Base-by-base conservation (phyloP, 2,888 invertebrate species). In the Schrankia costaestrigalis region DNA sequence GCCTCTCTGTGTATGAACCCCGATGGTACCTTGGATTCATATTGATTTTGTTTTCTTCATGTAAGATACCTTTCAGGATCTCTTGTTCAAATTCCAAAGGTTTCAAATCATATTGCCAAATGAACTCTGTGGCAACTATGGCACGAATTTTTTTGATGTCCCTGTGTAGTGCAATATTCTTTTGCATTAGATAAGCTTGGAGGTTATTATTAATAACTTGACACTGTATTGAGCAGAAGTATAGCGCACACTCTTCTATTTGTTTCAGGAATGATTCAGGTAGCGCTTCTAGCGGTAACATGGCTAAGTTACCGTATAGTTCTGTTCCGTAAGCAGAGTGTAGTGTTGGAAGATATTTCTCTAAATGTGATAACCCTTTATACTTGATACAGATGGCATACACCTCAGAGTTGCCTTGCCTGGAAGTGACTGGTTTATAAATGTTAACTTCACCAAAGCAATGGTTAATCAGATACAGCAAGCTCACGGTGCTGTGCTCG, bases 371-470 rank as follows among this genome's bases (percentile, higher is more conserved):
- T 8, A 53, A 58, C 2, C 91, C 92, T 51, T 86, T 87, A 63
- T 90, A 94, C 11, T 87, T 83, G 13, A 91, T 69, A 58, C 94
- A 95, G 14, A 98, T 85, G 0, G 97, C 90, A 67, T 98, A 98
- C 0, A 95, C 91, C 79, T 98, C 98, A 0, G 98, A 98, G 78
- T 98, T 98, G 4, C 98, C 98, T 63, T 94, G 93, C 67, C 96
- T 95, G n/a, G 98, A 98, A 0, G 96, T 95, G 1, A 92, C 93
- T 0, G 98, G 98, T 71, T 98, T 98, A 68, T 93, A 94, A 10
- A 95, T 86, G 50, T 91, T 87, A 0, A 98, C 92, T 66, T 91
- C 82, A 15, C 89, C 68, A 71, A 98, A 98, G 9, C 90, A 60
- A 56, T 93, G 93, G 56, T 92, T 92, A 2, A 98, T 83, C 6